Conservation (phyloP, 2,797 vertebrate species). For the Chaetodon trifasciatus region DNA sequence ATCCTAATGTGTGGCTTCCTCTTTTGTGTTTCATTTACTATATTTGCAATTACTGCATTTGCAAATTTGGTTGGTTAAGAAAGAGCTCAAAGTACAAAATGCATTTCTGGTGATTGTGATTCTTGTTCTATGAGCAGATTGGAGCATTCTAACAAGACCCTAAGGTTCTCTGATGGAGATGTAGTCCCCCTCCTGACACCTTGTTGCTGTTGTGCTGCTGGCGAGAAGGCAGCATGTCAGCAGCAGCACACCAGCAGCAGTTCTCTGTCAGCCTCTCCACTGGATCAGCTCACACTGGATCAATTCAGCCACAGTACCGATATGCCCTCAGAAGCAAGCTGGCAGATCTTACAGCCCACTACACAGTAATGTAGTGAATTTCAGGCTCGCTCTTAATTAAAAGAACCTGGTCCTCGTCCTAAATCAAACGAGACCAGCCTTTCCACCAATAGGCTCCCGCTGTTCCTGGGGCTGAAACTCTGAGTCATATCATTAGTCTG, state of each 20-base stretch:
- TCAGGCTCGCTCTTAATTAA: slow-evolving; percentile 7
- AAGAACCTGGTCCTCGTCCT: background rate
- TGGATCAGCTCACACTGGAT: slow-evolving; percentile 27
- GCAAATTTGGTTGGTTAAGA: background rate
- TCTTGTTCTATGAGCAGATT: background rate
- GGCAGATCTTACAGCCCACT: slow-evolving; percentile 22
- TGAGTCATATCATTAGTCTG: slow-evolving; percentile 10
- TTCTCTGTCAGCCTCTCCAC: slow-evolving; percentile 29
- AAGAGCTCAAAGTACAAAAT: background rate
- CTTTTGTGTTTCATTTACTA: background rate
- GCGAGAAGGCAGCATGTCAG: slow-evolving; percentile 45
- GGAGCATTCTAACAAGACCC: slow-evolving; percentile 1
- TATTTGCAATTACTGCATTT: no score
- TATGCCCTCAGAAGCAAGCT: slow-evolving; percentile 9
- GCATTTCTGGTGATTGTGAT: background rate
- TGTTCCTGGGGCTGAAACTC: background rate
- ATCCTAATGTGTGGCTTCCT: background rate
- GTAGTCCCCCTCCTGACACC: background rate
- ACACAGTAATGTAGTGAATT: slow-evolving; percentile 5
- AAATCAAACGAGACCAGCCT: slow-evolving; percentile 7
- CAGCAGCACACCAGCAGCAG: slow-evolving; percentile 30
- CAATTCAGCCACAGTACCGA: slow-evolving; percentile 9
- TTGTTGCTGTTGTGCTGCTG: slow-evolving; percentile 24
- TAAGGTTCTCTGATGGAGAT: slow-evolving; percentile 11
- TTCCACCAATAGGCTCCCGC: background rate